Evolutionary conservation across 2,113 vertebrate genomes (phyloP).

Genomic region (Labeo catla): DNA sequence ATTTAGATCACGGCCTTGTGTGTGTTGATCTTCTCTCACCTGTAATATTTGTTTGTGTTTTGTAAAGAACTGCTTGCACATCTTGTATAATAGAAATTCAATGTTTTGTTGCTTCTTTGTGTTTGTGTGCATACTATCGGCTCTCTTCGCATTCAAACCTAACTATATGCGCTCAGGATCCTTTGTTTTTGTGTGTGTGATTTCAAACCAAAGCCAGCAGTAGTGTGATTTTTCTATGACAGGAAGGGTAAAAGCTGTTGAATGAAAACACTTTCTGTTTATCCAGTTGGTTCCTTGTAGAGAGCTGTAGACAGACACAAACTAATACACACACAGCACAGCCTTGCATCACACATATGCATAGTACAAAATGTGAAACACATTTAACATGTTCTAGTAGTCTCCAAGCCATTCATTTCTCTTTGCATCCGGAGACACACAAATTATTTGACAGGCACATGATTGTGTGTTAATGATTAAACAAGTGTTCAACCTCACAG

Average conservation of each 20-base stretch:
- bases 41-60: not conserved
- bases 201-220: constrained; percentile 42
- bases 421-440: constrained; percentile 33
- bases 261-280: constrained; percentile 55
- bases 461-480: constrained; percentile 58
- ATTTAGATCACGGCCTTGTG: constrained; percentile 8
- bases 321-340: not conserved
- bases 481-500: constrained; percentile 37
- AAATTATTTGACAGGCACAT: constrained; percentile 37
- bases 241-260: constrained; percentile 47
- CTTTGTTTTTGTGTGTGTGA: not conserved
- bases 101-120: not conserved
- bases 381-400: not conserved
- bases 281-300: constrained; percentile 49
- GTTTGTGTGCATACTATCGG: not conserved
- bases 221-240: constrained; percentile 22
- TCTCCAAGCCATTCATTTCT: constrained; percentile 57
- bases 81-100: not conserved
- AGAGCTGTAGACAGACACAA: constrained; percentile 14
- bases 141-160: not conserved
- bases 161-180: not conserved
- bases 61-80: not conserved
- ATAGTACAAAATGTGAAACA: not conserved
- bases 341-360: not conserved
- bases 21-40: not conserved